Conservation (phyloP, 1,140 invertebrate species). For the Ceratina australensis region DNA sequence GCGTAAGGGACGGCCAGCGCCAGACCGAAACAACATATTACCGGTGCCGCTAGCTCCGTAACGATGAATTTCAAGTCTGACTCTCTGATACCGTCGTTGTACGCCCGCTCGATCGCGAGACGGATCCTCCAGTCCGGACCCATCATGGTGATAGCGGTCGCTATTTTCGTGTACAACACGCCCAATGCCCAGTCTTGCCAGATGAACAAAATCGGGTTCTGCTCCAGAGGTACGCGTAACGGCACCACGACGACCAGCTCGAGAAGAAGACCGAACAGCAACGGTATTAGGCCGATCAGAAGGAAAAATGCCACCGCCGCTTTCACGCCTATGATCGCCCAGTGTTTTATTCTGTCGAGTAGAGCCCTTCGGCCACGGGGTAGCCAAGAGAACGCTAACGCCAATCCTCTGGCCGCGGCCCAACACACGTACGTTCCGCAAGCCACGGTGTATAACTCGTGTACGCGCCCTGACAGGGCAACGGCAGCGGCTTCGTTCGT, state of each 20-base stretch:
- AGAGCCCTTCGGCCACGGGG: slow-evolving; percentile 92
- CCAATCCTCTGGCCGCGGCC: slow-evolving; percentile 88
- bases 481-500: slow-evolving; percentile 62
- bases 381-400: slow-evolving; percentile 91
- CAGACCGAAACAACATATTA: slow-evolving; percentile 92
- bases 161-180: slow-evolving; percentile 98
- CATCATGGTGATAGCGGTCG: slow-evolving; percentile 98
- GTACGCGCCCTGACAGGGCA: slow-evolving; percentile 84
- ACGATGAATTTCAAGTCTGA: slow-evolving; percentile 95
- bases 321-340: slow-evolving; percentile 84
- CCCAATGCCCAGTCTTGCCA: slow-evolving; percentile 98
- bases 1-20: slow-evolving; percentile 94
- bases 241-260: slow-evolving; percentile 96
- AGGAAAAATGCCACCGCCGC: slow-evolving; percentile 88
- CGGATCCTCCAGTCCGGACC: slow-evolving; percentile 97
- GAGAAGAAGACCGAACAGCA: slow-evolving; percentile 94
- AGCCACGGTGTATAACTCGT: slow-evolving; percentile 97
- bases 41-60: slow-evolving; percentile 91
- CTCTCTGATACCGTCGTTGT: slow-evolving; percentile 93
- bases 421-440: slow-evolving; percentile 97
- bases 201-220: slow-evolving; percentile 97
- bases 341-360: slow-evolving; percentile 86
- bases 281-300: slow-evolving; percentile 93
- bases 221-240: slow-evolving; percentile 93
- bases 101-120: slow-evolving; percentile 93